These are phyloP conservation scores for Hypomecis punctinalis DNA, from an alignment of 2,888 invertebrate genomes.

Conservation along the genomic window DNA sequence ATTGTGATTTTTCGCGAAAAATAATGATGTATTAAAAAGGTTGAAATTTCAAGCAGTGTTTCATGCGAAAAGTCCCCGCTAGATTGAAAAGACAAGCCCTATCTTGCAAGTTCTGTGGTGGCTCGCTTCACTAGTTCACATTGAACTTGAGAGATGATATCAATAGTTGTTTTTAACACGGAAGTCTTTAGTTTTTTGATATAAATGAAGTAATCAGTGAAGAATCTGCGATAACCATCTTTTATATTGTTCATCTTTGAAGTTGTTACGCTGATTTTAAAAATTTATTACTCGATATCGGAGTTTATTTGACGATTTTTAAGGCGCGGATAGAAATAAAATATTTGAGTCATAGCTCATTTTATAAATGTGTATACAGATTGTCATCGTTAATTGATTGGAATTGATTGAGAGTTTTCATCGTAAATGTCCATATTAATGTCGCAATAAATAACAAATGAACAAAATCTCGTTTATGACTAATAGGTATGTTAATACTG, in stretches of 20 bases:
- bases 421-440: background rate
- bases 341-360: slow-evolving; percentile 1
- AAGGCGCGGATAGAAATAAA: slow-evolving; percentile 12
- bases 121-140: slow-evolving; percentile 40
- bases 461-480: too few relatives aligned
- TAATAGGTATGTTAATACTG: too few relatives aligned
- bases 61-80: too few relatives aligned
- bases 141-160: slow-evolving; percentile 56
- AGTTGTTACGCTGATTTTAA: slow-evolving; percentile 26
- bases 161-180: slow-evolving; percentile 52
- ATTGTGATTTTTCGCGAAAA: too few relatives aligned
- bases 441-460: too few relatives aligned
- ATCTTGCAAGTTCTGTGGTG: background rate
- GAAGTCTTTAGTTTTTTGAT: slow-evolving; percentile 52
- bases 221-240: slow-evolving; percentile 34
- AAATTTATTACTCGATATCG: slow-evolving; percentile 19
- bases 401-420: background rate
- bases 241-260: slow-evolving; percentile 27
- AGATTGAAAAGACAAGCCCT: too few relatives aligned
- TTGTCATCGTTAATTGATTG: background rate
- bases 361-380: slow-evolving; percentile 4
- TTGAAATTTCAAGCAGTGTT: too few relatives aligned
- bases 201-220: slow-evolving; percentile 36
- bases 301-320: slow-evolving; percentile 8
- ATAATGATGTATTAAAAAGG: too few relatives aligned